phyloP scores from a whole-genome alignment of 2,888 invertebrate species.

The Galeruca laticollis region DNA sequence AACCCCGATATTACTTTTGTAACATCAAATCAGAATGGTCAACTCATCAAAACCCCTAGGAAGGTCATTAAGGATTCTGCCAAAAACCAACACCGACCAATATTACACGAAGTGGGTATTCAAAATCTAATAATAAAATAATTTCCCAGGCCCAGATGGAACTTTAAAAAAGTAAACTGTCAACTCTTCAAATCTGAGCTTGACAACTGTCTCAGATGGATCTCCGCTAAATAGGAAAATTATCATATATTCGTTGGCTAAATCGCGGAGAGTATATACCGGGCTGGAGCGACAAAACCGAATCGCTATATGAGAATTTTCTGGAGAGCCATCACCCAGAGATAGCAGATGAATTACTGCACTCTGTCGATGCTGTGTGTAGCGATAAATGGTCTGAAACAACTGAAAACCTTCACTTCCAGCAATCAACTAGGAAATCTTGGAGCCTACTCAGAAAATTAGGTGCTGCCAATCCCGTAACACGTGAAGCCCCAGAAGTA shows the following conservation, averaged over 20 bases:
- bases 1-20: constrained; percentile 40
- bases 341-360: constrained; percentile 36
- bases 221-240: too few species aligned
- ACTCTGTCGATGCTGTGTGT: constrained; percentile 33
- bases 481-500: too few species aligned
- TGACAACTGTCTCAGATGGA: too few species aligned
- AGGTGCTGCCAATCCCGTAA: too few species aligned
- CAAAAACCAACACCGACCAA: constrained; percentile 44
- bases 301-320: constrained; percentile 8
- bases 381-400: constrained; percentile 37
- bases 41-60: constrained; percentile 17
- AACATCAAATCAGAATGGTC: too few species aligned
- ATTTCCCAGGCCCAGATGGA: too few species aligned
- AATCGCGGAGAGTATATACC: too few species aligned
- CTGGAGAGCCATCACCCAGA: constrained; percentile 9
- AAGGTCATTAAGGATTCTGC: constrained; percentile 37
- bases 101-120: constrained; percentile 32
- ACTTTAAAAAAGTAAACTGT: too few species aligned
- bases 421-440: not conserved
- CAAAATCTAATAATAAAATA: too few species aligned
- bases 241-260: too few species aligned
- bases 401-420: constrained; percentile 35
- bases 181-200: too few species aligned
- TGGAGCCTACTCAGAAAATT: constrained; percentile 16
- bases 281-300: constrained; percentile 33